A percentile compares a stretch with the other conserved stretches of the same genome.
Evolutionary conservation across 2,888 invertebrate species (phyloP).

Genomic region (Celastrina argiolus): DNA sequence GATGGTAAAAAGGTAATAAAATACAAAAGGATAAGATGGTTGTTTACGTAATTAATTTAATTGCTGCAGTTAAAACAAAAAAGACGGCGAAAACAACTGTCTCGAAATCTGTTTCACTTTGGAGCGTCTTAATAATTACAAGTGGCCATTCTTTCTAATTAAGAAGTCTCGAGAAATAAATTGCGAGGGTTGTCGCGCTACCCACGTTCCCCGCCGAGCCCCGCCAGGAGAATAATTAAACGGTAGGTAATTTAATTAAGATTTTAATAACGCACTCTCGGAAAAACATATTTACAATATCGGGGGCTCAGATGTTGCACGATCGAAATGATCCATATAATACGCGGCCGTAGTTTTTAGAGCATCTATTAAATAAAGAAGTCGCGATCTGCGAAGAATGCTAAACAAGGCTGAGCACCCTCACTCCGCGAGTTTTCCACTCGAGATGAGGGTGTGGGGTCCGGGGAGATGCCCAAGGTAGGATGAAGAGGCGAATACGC

Average conservation of each 20-base stretch:
- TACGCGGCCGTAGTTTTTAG: constrained; percentile 71
- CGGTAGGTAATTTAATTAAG: constrained; percentile 16
- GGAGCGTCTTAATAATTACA: constrained; percentile 77
- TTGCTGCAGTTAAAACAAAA: constrained; percentile 51
- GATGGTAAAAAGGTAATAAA: constrained; percentile 23
- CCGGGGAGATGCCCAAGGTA: constrained; percentile 73
- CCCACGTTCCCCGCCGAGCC: constrained; percentile 1
- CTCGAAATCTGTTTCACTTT: constrained; percentile 77
- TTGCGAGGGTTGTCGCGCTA: constrained; percentile 63
- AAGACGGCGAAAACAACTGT: constrained; percentile 51
- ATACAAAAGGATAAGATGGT: constrained; percentile 29
- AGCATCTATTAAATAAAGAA: constrained; percentile 77
- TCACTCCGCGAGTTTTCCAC: constrained; percentile 76
- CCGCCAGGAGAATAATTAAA: constrained; percentile 10
- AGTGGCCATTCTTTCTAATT: constrained; percentile 78
- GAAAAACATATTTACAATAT: constrained; percentile 49
- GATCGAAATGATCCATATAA: constrained; percentile 64
- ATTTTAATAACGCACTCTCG: constrained; percentile 44
- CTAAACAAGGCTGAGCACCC: constrained; percentile 77
- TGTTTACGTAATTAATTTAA: constrained; percentile 33
- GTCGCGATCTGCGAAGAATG: constrained; percentile 76
- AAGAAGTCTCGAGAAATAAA: constrained; percentile 76
- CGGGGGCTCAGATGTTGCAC: constrained; percentile 53
- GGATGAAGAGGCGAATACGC: constrained; percentile 76
- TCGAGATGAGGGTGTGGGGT: constrained; percentile 62